Base-by-base conservation (phyloP, 2,797 vertebrate genomes). In the Micropoecilia bifurca region DNA sequence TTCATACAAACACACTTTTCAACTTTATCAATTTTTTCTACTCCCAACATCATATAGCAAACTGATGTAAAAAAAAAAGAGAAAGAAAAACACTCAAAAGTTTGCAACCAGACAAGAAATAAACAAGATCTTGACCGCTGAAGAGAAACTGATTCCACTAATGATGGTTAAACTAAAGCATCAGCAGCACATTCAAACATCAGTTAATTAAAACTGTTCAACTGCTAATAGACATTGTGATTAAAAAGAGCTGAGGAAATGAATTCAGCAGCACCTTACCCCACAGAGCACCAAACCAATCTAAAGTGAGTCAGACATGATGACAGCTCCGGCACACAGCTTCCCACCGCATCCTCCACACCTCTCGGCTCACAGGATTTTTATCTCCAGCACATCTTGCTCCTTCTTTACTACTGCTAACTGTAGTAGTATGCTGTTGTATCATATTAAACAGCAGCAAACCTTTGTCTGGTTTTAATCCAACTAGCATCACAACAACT, bases 141-240 rank as follows among this genome's bases (percentile, higher is more conserved):
- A 57, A 57, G n/a, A 12, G 25, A 57, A n/a, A 57, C 53, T 57
- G 53, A 57, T 57, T 28, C 53, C 25, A 13, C 53, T 57, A 57
- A 57, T 28, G 53, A 57, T 28, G 53, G 28, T 5, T 77, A 14
- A 74, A 55, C 53, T 33, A 12, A 76, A 75, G 66, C 46, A 59
- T 68, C 48, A 53, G 76, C 28, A 8, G 20, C 68, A 41, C 75
- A 47, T 45, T 74, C 61, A 18, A 53, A 53, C 48, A 72, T 16
- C 3, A 69, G 61, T 48, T 79, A 39, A 84, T 80, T 69, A 76
- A 63, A 76, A 12, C 39, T 71, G 47, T 28, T 71, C 55, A 12
- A 50, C 30, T 46, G 36, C 75, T 83, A 78, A 77, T 68, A 30
- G 74, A 50, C 63, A 68, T 28, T 0, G 46, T 3, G 8, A 82